These are phyloP conservation scores for Trachelus troglodyta DNA, from an alignment of 2,888 invertebrate species.

Conservation along the genomic window DNA sequence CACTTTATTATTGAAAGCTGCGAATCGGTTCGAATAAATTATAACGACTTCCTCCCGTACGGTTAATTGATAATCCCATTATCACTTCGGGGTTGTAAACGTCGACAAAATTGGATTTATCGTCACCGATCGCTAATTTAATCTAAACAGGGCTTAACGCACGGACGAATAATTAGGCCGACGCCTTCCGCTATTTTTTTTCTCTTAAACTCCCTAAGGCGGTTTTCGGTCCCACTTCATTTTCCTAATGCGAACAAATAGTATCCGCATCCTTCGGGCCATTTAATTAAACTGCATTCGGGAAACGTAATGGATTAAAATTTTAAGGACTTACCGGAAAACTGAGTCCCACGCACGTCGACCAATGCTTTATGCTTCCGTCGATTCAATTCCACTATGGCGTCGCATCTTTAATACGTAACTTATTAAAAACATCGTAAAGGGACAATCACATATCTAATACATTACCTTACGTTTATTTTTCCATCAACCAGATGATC, in stretches of 20 bases:
- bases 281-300: too few relatives aligned
- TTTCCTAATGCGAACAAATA: too few relatives aligned
- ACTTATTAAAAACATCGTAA: background rate
- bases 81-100: constrained; percentile 33
- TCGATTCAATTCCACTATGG: constrained; percentile 47
- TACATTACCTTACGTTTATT: constrained; percentile 59
- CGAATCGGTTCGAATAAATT: constrained; percentile 18
- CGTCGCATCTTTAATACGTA: constrained; percentile 47
- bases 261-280: too few relatives aligned
- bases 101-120: constrained; percentile 35
- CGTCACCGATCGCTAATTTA: constrained; percentile 32
- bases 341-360: constrained; percentile 48
- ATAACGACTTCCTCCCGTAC: constrained; percentile 24
- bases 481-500: constrained; percentile 57
- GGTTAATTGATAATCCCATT: constrained; percentile 40
- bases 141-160: constrained; percentile 19
- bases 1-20: background rate
- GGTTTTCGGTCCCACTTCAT: background rate
- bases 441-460: background rate
- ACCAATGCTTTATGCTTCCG: constrained; percentile 36
- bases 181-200: background rate
- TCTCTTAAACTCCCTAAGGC: background rate
- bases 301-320: too few relatives aligned
- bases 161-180: too few relatives aligned
- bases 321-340: constrained; percentile 52